Evolutionary conservation across 2,797 vertebrate genomes (phyloP), one percentile per base, ranked within the genome.

Genomic region (Pangasius sanitwongsei): DNA sequence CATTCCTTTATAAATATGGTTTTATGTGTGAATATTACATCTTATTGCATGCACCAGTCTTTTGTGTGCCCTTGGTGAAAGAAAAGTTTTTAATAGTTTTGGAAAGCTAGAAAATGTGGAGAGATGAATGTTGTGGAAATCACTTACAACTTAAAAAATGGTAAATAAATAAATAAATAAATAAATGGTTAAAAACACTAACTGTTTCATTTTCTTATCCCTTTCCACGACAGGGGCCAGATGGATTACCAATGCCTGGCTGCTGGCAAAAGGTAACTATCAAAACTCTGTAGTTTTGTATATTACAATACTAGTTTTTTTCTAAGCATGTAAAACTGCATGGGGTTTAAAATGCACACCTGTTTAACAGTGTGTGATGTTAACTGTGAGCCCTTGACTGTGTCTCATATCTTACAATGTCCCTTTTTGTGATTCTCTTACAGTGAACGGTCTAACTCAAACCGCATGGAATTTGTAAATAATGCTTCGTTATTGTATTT

Each of bases 161-260:
- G 4, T 20, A 20, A 1, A 20, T 23, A n/a, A 41, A 18, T 5
- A 75, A 6, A 13, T 83, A 12, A 37, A 37, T 37, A 37, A 37
- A 37, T 37, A 37, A 37, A 37, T 9, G 53, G 28, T 82, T 82
- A 15, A 69, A 87, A 61, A 6, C 31, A 67, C 23, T 31, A 41
- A 72, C 20, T 20, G 37, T 78, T 82, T 55, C 3, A 37, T 48
- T 83, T 15, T 34, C 37, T 74, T 23, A 50, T 50, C 57, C 55
- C 20, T 72, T 20, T 67, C 13, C 20, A 86, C 41, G 95, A 96
- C 94, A 99, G 99, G 99, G 99, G 87, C 98, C 99, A 0, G 99
- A 99, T 95, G 99, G 99, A 95, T 96, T 99, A 96, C 99, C 99
- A 85, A 99, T 99, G 98, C 99, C 99, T 93, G 99, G 99, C 37